Evolutionary conservation across 2,797 vertebrate species (phyloP), one percentile per base, ranked within the genome.

Genomic region (Cynodonichthys magdalenae): DNA sequence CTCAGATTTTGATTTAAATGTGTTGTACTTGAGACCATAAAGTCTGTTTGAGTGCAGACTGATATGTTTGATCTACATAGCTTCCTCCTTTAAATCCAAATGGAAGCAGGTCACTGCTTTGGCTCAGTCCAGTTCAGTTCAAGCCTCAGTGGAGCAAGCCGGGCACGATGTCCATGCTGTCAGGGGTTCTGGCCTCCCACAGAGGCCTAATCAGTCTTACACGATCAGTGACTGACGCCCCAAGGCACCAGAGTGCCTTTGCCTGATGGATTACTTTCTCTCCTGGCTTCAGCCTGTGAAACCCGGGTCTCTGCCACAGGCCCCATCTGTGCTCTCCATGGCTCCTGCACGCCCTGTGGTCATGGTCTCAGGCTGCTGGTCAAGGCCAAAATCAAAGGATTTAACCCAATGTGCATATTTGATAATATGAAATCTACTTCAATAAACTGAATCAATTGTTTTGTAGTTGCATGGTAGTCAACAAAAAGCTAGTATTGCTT

Each of bases 251-350:
- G 54, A 77, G 82, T 74, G 83, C 82, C 81, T 84, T 81, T 82
- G 89, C 87, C 89, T 91, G 84, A 92, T 90, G 86, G 88, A 93
- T 93, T 84, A 88, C 83, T 86, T 73, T 82, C 79, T 89, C 79
- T 88, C 82, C 86, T 90, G 90, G 87, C 85, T 81, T 61, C 24
- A 70, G 80, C 79, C 83, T 82, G 62, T 75, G 71, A 81, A 84
- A 74, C 66, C 34, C 77, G 12, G 82, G 82, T 75, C 73, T 77
- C 68, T 53, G 71, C 82, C 75, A 74, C 71, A 77, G 74, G 75
- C 69, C 86, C 90, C 90, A 92, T 93, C 90, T 92, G 91, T 87
- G 88, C 86, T 84, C 81, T 74, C 76, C 77, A 74, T 75, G 88
- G 86, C 59, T 86, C 71, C 72, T 73, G 42, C 72, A 72, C 79